Percentiles rank a stretch among this genome's conserved stretches.
These are phyloP conservation scores for Glossosoma conforme DNA, from an alignment of 1,140 invertebrate genomes.

Conservation along the genomic window DNA sequence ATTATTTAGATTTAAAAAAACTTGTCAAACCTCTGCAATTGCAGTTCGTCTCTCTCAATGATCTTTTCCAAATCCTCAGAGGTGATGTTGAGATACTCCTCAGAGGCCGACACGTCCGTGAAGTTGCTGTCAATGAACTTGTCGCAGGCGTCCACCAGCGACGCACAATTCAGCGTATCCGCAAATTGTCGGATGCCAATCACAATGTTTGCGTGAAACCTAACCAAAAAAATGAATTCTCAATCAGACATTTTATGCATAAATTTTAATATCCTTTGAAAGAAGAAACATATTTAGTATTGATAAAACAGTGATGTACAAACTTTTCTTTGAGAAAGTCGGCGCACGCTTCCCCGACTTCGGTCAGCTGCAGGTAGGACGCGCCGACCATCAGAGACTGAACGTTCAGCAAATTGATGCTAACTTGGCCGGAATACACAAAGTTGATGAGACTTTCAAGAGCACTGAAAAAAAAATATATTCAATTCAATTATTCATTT, in stretches of 20 bases:
- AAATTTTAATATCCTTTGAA: conserved; percentile 5
- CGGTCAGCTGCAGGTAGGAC: conserved; percentile 76
- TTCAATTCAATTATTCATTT: not conserved
- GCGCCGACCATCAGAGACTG: conserved; percentile 84
- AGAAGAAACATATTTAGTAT: not conserved
- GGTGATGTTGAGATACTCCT: conserved; percentile 71
- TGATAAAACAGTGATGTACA: conserved; percentile 7
- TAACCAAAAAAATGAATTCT: conserved; percentile 35
- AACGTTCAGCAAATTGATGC: conserved; percentile 75
- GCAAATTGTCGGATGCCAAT: conserved; percentile 79
- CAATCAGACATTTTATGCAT: not conserved
- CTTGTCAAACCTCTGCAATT: conserved; percentile 67
- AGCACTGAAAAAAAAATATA: conserved; percentile 58
- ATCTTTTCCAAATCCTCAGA: conserved; percentile 66
- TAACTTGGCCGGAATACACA: conserved; percentile 78
- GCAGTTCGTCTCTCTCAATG: conserved; percentile 73
- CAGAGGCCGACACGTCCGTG: conserved; percentile 67
- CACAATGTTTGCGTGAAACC: conserved; percentile 81
- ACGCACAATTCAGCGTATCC: conserved; percentile 70
- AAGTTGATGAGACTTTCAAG: conserved; percentile 82
- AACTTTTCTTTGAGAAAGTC: conserved; percentile 70
- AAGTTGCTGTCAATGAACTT: conserved; percentile 83
- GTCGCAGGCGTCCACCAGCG: conserved; percentile 70
- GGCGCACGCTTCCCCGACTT: conserved; percentile 81
- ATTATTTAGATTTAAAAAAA: no score